Evolutionary conservation across 2,113 vertebrate species (phyloP).

Genomic region (Pelecanoides urinatrix): DNA sequence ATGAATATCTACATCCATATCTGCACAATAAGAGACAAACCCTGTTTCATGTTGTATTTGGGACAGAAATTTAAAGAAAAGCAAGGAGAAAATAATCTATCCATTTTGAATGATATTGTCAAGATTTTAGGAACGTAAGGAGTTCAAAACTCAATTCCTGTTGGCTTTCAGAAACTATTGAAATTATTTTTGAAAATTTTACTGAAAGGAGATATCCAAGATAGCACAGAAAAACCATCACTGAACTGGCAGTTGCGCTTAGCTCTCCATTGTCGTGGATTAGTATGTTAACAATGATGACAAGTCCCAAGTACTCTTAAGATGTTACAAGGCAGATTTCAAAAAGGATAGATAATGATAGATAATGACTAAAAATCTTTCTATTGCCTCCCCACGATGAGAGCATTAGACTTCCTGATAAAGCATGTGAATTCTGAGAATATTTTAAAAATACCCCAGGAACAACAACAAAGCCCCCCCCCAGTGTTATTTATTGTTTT

Average conservation of each 20-base stretch:
- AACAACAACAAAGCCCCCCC: neutral
- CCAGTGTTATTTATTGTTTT: neutral
- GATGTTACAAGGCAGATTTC: neutral
- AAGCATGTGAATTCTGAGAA: neutral
- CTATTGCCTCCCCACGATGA: fast-evolving
- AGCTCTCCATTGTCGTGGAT: neutral
- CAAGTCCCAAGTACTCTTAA: neutral
- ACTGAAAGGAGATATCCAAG: neutral
- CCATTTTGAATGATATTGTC: neutral
- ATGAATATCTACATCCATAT: neutral
- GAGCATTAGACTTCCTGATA: neutral
- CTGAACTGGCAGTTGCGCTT: neutral
- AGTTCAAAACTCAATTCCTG: neutral
- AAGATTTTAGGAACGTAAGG: neutral
- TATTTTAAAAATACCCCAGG: neutral
- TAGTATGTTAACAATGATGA: neutral
- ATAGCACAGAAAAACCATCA: neutral
- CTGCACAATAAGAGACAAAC: neutral
- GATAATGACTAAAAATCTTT: neutral
- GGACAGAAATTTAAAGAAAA: neutral
- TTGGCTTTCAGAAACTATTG: neutral
- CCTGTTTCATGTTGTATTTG: neutral
- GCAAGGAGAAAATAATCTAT: neutral
- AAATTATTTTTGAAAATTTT: neutral
- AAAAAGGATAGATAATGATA: neutral